Evolutionary conservation across 1,140 invertebrate species (phyloP).

Genomic region (Metaphire vulgaris): DNA sequence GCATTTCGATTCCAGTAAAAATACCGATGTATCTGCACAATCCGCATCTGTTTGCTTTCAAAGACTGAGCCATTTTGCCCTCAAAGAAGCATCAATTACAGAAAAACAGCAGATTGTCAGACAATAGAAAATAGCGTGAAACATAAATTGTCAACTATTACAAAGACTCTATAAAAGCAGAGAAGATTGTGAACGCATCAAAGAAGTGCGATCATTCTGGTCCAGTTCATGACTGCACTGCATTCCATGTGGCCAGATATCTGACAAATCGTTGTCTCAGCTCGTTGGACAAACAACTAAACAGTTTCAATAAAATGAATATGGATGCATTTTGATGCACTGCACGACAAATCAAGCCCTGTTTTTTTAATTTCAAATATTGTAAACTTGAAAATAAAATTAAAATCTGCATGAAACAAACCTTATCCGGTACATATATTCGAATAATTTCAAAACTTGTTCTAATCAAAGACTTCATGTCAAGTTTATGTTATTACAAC

Average conservation of each 20-base stretch:
- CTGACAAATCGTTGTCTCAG: background rate
- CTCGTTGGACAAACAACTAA: background rate
- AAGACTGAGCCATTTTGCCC: no score
- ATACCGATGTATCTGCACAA: no score
- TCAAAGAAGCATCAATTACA: no score
- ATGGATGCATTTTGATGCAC: background rate
- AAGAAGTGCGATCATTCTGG: background rate
- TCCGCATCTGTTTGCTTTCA: no score
- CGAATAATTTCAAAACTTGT: background rate
- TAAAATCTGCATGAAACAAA: no score
- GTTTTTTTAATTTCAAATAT: background rate
- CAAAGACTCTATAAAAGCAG: background rate
- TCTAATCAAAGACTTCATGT: background rate
- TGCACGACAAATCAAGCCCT: background rate
- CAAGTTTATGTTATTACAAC: no score
- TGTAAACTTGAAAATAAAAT: background rate
- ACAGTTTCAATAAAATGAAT: background rate
- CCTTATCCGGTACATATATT: background rate
- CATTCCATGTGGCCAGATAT: background rate
- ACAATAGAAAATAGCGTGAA: background rate
- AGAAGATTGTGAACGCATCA: background rate
- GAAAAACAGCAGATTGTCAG: background rate
- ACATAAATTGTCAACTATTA: background rate
- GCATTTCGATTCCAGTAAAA: no score
- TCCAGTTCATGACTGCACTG: background rate